A percentile compares a stretch with the other conserved stretches of the same genome.
Evolutionary conservation across 2,888 invertebrate genomes (phyloP).

Genomic region (Embidobia sp.): DNA sequence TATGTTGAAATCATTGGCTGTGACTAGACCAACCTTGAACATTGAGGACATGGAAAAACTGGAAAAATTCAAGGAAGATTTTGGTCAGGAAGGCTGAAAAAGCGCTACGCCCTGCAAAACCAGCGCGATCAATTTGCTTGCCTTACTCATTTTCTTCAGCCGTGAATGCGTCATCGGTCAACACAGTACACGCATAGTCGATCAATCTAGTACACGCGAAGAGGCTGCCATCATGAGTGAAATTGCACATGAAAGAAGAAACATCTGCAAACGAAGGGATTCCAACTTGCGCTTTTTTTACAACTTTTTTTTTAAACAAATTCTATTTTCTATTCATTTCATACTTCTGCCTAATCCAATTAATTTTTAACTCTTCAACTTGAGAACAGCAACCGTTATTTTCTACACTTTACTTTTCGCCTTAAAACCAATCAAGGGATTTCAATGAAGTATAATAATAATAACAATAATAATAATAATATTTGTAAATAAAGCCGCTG

Average conservation of each 20-base stretch:
- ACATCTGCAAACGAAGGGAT: background rate
- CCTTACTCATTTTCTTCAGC: conserved; percentile 69
- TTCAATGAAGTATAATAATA: too few species aligned
- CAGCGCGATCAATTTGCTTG: conserved; percentile 68
- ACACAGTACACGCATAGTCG: conserved; percentile 29
- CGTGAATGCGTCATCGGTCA: conserved; percentile 35
- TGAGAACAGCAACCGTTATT: too few species aligned
- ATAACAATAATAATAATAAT: too few species aligned
- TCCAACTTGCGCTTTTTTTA: conserved; percentile 13
- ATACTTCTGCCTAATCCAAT: background rate
- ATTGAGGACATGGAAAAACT: conserved; percentile 96
- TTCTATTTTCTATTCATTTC: background rate
- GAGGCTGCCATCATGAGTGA: conserved; percentile 21
- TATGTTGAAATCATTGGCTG: conserved; percentile 94
- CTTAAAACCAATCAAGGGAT: too few species aligned
- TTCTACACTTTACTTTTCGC: too few species aligned
- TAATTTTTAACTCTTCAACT: too few species aligned
- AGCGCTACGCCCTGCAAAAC: conserved; percentile 53
- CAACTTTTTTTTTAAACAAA: too few species aligned
- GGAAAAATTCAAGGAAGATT: conserved; percentile 97
- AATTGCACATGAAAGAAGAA: conserved; percentile 2
- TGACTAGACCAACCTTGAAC: conserved; percentile 98
- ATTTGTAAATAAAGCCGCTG: conserved; percentile 56
- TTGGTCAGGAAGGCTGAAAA: conserved; percentile 97
- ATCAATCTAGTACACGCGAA: conserved; percentile 26